Conservation (phyloP, 2,797 vertebrate genomes). For the Bovichtus variegatus region DNA sequence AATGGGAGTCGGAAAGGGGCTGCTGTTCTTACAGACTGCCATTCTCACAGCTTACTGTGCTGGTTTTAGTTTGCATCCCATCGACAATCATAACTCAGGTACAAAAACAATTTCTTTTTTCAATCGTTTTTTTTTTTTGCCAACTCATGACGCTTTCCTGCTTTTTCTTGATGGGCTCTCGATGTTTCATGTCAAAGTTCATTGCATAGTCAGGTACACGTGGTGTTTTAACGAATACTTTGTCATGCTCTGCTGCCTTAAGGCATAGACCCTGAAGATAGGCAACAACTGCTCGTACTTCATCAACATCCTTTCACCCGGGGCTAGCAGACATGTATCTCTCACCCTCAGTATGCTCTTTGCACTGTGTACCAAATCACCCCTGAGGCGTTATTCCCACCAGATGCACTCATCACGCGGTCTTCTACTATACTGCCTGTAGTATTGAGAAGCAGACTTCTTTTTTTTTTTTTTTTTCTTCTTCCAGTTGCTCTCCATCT, state of each 20-base stretch:
- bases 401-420: constrained; percentile 30
- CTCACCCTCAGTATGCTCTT: constrained; percentile 29
- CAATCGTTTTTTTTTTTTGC: no score
- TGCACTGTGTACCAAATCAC: constrained; percentile 24
- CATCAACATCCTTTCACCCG: constrained; percentile 31
- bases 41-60: not conserved
- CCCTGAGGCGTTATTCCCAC: constrained; percentile 39
- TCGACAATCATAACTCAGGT: not conserved
- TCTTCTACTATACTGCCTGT: constrained; percentile 37
- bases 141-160: constrained; percentile 2
- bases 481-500: constrained; percentile 64
- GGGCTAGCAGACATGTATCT: constrained; percentile 31
- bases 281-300: constrained; percentile 43
- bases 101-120: not conserved
- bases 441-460: constrained; percentile 37
- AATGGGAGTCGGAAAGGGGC: constrained; percentile 26
- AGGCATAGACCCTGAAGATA: constrained; percentile 40
- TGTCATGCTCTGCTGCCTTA: constrained; percentile 33
- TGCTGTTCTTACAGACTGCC: not conserved
- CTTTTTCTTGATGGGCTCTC: not conserved
- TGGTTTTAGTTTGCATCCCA: constrained; percentile 14
- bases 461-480: not conserved
- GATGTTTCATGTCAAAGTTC: constrained; percentile 21
- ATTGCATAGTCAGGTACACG: constrained; percentile 12
- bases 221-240: constrained; percentile 34